Evolutionary conservation across 1,140 invertebrate genomes (phyloP).

Genomic region (Brachionus calyciflorus): DNA sequence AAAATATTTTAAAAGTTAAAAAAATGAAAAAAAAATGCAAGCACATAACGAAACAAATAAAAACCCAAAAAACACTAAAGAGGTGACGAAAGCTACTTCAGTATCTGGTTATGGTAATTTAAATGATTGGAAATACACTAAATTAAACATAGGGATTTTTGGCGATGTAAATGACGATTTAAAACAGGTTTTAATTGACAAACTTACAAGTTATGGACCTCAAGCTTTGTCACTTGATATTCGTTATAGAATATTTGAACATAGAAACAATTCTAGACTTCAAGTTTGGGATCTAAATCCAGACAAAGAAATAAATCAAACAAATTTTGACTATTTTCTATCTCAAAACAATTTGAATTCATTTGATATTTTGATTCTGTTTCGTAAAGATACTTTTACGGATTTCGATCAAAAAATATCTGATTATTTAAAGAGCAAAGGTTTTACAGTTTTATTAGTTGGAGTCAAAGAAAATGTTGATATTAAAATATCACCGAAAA

Average conservation of each 20-base stretch:
- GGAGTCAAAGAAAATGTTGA: background rate
- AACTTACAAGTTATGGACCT: background rate
- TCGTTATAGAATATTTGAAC: background rate
- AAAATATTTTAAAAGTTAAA: no score
- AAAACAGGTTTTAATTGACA: background rate
- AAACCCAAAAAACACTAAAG: no score
- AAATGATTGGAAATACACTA: background rate
- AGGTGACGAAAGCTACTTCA: no score
- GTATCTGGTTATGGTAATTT: background rate
- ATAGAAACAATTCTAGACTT: conserved; percentile 14
- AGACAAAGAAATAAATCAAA: background rate
- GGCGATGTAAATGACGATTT: background rate
- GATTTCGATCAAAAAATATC: conserved; percentile 7
- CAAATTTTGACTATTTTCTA: background rate
- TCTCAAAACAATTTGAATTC: background rate
- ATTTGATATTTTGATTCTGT: conserved; percentile 23
- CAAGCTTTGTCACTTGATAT: background rate
- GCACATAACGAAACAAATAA: no score
- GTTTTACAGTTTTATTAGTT: background rate
- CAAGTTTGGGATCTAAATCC: conserved; percentile 1
- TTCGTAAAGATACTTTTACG: background rate
- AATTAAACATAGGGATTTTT: conserved; percentile 3
- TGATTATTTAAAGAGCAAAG: background rate
- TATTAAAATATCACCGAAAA: background rate
- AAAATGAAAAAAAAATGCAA: no score